phyloP scores from a whole-genome alignment of 2,888 invertebrate species.

The Boloria selene region DNA sequence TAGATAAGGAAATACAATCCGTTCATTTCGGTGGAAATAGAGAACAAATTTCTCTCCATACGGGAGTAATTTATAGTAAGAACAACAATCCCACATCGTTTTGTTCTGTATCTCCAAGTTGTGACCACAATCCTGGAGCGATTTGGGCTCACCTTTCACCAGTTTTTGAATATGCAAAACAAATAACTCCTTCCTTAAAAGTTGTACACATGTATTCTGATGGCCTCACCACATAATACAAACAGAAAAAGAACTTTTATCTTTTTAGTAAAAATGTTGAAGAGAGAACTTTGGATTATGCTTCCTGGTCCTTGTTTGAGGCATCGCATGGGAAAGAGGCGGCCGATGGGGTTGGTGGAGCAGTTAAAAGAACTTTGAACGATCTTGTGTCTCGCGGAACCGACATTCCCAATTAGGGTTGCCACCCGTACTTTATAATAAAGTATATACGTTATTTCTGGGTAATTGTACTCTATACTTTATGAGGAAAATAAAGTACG shows the following conservation, averaged over 20 bases:
- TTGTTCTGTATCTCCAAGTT: not conserved
- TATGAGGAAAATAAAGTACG: too few species aligned
- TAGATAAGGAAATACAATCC: not conserved
- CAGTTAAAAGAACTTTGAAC: slow-evolving; percentile 34
- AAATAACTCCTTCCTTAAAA: slow-evolving; percentile 1
- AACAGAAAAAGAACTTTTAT: slow-evolving; percentile 10
- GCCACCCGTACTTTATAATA: not conserved
- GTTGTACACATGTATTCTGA: slow-evolving; percentile 5
- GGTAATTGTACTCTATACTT: too few species aligned
- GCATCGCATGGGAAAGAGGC: slow-evolving; percentile 39
- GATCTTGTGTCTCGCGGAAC: slow-evolving; percentile 11
- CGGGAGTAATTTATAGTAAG: slow-evolving; percentile 3
- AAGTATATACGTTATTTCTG: not conserved
- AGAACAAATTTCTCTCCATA: slow-evolving; percentile 5
- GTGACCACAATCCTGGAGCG: not conserved
- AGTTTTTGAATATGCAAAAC: not conserved
- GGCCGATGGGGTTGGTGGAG: slow-evolving; percentile 38
- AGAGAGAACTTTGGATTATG: slow-evolving; percentile 4
- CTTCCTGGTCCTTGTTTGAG: slow-evolving; percentile 35
- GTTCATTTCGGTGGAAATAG: slow-evolving; percentile 4
- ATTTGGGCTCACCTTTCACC: slow-evolving; percentile 10
- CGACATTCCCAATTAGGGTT: not conserved
- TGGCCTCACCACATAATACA: slow-evolving; percentile 7
- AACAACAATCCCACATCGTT: not conserved
- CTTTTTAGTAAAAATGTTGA: slow-evolving; percentile 3